Conservation (phyloP, 2,797 vertebrate species). For the Falco concolor region DNA sequence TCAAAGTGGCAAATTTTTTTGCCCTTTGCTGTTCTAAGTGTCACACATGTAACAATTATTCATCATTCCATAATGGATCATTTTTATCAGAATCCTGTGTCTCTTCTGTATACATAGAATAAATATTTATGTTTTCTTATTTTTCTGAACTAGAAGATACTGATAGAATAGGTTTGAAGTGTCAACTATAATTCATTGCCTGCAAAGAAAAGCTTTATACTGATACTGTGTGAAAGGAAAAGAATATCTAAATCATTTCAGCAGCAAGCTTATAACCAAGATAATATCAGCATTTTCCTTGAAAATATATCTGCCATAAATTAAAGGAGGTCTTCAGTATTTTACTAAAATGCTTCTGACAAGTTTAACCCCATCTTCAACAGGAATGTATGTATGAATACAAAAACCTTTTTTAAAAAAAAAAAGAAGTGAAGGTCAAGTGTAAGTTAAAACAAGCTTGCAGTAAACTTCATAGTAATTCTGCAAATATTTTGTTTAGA, state of each 20-base stretch:
- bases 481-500: neutral
- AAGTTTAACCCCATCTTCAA: constrained; percentile 64
- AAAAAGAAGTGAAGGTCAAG: constrained; percentile 23
- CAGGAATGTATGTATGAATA: neutral
- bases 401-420: neutral
- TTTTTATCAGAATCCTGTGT: constrained; percentile 72
- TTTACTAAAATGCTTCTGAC: constrained; percentile 72
- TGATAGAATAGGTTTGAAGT: constrained; percentile 74
- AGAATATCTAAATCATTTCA: constrained; percentile 77
- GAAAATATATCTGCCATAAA: constrained; percentile 75
- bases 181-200: constrained; percentile 79
- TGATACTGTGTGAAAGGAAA: constrained; percentile 64
- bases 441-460: constrained; percentile 46
- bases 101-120: constrained; percentile 70
- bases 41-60: constrained; percentile 62
- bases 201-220: constrained; percentile 68
- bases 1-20: constrained; percentile 51
- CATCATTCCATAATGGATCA: constrained; percentile 64
- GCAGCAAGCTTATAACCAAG: constrained; percentile 75
- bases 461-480: neutral
- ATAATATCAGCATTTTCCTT: constrained; percentile 77
- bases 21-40: constrained; percentile 63
- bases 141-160: constrained; percentile 74
- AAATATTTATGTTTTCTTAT: constrained; percentile 79
- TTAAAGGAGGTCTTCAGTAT: constrained; percentile 68